Base-by-base conservation (phyloP, 2,113 vertebrate genomes). In the Actenoides lindsayi region DNA sequence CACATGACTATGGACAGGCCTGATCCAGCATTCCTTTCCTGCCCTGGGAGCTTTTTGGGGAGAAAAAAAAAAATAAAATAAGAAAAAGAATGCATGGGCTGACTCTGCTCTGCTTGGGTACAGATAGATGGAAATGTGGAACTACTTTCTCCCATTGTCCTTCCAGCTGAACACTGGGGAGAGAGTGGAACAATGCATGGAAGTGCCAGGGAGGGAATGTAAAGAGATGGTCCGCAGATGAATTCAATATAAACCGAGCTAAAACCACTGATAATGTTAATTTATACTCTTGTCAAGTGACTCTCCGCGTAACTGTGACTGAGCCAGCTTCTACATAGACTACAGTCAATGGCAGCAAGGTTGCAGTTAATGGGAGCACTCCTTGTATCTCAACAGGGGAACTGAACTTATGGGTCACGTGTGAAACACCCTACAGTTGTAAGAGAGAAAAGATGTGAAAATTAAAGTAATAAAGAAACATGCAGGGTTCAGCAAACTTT, bases 81-180 rank as follows among this genome's bases (percentile, higher is more conserved):
- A 39, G 8, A 70, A 84, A 50, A 57, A 50, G 62, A 81, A 83
- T 60, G 39, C 33, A 67, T 33, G 76, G 57, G 7, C 48, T 90
- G 64, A 73, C 8, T 69, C 42, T 51, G 50, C 51, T 53, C 27
- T 53, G 25, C 51, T 53, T 90, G 56, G 82, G 65, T 21, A 33
- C 13, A 69, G 65, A 92, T 75, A 57, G 37, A 94, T 87, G 80
- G 87, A 95, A 97, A 96, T 93, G 50, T 96, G 95, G 92, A 94
- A 96, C 80, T 87, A 30, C 83, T 96, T 94, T 92, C 73, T 89
- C 30, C 86, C 60, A 93, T 96, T 97, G 94, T 96, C 83, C 65
- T 90, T 92, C 76, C 44, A 42, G 24, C 7, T 87, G 89, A 94
- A 62, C 89, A 71, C 90, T 90, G 79, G 88, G 93, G 88, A 78